Evolutionary conservation across 2,888 invertebrate genomes (phyloP), one percentile per base, ranked within the genome.

Genomic region (Noctua fimbriata): DNA sequence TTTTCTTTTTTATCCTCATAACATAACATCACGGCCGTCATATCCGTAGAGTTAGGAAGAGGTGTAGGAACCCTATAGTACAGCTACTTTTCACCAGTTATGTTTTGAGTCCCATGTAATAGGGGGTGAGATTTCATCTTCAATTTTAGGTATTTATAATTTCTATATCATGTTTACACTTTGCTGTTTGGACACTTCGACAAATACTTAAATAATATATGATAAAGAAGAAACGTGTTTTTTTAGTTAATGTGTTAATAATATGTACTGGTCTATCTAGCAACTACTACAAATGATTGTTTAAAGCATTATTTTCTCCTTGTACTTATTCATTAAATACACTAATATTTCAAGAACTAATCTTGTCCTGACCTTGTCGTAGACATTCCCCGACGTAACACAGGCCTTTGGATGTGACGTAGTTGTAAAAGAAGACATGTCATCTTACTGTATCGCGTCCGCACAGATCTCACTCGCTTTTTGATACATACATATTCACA

Each of bases 401-500:
- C 28, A 52, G 36, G 47, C n/a, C 47, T 71, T 28, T 41, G 18
- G 2, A n/a, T 60, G 16, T 41, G 14, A 7, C 36, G 71, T n/a
- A 82, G n/a, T 47, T 47, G 36, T 55, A 79, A 63, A 32, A 79
- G 66, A 7, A 73, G 21, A 63, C n/a, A 60, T 60, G 49, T 32
- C 55, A 63, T 49, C 73, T 80, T 79, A 24, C 63, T 63, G 49
- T 55, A 84, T 41, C 49, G 73, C 36, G n/a, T 36, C 9, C 63
- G 55, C 18, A 21, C 24, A 49, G 41, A 70, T 32, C 28, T 63
- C 47, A 69, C 32, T 24, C 49, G 73, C 28, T 65, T 73, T 55
- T 41, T 9, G 32, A 69, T 52, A 67, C 52, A 60, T 7, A 70
- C 49, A 32, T n/a, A 60, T 44, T 24, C 47, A 71, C 44, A 44